These are phyloP conservation scores for Tethea ocularis DNA, from an alignment of 2,888 invertebrate genomes.

Conservation along the genomic window DNA sequence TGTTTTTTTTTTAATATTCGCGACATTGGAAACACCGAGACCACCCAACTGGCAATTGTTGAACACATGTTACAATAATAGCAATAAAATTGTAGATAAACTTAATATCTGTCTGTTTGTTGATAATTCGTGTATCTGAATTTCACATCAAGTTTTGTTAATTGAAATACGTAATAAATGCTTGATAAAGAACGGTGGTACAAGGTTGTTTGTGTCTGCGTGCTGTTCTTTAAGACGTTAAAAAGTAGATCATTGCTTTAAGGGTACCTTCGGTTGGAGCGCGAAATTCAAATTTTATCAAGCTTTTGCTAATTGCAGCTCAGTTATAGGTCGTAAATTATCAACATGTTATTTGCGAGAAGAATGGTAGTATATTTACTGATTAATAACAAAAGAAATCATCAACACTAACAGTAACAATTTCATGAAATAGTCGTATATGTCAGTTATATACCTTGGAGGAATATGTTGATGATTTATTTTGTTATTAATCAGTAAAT, in stretches of 20 bases:
- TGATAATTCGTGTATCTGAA: conserved; percentile 41
- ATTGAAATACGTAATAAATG: conserved; percentile 39
- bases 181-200: conserved; percentile 19
- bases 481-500: too few relatives aligned
- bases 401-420: too few relatives aligned
- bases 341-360: too few relatives aligned
- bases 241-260: not conserved
- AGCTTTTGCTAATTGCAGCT: too few relatives aligned
- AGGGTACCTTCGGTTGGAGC: too few relatives aligned
- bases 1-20: conserved; percentile 44
- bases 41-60: conserved; percentile 52
- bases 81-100: conserved; percentile 60
- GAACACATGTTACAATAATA: conserved; percentile 46
- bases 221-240: not conserved
- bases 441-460: too few relatives aligned
- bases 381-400: too few relatives aligned
- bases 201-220: conserved; percentile 15
- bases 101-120: conserved; percentile 45
- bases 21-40: conserved; percentile 42
- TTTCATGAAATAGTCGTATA: too few relatives aligned
- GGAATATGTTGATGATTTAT: too few relatives aligned
- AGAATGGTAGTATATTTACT: too few relatives aligned
- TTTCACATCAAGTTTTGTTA: conserved; percentile 37
- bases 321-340: too few relatives aligned
- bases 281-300: too few relatives aligned